Conservation (phyloP, 2,797 vertebrate genomes). For the Cyprinella venusta region DNA sequence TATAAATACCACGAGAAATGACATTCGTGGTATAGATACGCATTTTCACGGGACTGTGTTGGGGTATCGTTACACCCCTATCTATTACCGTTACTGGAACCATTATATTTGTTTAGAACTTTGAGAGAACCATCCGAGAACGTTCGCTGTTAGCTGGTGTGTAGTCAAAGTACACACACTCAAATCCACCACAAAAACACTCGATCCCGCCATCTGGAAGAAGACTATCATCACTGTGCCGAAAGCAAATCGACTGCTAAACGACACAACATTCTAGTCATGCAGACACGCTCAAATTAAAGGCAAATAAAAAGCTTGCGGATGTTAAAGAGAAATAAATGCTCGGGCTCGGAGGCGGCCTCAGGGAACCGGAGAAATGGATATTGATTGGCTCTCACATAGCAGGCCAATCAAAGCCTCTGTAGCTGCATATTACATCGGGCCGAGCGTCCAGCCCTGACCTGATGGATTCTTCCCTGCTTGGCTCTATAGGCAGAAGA, state of each 20-base stretch:
- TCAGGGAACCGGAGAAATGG: slow-evolving; percentile 66
- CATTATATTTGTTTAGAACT: not conserved
- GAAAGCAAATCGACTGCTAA: slow-evolving; percentile 66
- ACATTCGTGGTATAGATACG: too few relatives aligned
- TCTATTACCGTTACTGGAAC: not conserved
- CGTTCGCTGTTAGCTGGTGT: not conserved
- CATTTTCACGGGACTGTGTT: too few relatives aligned
- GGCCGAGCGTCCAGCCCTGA: slow-evolving; percentile 64
- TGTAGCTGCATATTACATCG: slow-evolving; percentile 44
- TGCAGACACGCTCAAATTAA: slow-evolving; percentile 76
- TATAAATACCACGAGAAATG: too few relatives aligned
- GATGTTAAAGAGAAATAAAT: slow-evolving; percentile 76
- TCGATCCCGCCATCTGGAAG: slow-evolving; percentile 14
- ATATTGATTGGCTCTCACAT: slow-evolving; percentile 72
- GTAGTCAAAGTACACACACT: slow-evolving; percentile 39
- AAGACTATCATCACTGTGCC: slow-evolving; percentile 57
- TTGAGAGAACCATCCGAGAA: too few relatives aligned
- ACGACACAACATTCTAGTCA: slow-evolving; percentile 65
- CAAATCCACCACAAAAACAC: not conserved
- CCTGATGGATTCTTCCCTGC: slow-evolving; percentile 64
- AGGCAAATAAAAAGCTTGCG: slow-evolving; percentile 68
- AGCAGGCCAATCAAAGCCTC: slow-evolving; percentile 66
- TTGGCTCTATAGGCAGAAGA: slow-evolving; percentile 66
- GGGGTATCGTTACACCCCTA: too few relatives aligned
- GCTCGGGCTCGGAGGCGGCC: slow-evolving; percentile 59